phyloP scores from a whole-genome alignment of 2,888 invertebrate genomes.

The Schizaphis graminum region DNA sequence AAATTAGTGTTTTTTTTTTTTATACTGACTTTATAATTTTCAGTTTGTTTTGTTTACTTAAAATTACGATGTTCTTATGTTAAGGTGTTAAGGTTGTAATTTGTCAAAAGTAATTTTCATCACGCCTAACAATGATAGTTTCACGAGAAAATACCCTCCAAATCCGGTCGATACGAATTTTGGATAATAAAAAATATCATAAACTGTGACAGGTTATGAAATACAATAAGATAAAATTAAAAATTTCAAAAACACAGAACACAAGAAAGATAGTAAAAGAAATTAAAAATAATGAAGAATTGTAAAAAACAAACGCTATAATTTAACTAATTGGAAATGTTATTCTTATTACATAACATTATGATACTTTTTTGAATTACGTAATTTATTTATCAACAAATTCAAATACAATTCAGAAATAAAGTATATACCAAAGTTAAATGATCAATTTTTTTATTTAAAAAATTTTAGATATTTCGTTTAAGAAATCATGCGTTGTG shows the following conservation, averaged over 20 bases:
- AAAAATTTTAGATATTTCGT: neutral
- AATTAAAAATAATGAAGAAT: neutral
- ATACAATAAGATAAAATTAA: neutral
- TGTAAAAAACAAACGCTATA: too few relatives aligned
- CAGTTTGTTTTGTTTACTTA: neutral
- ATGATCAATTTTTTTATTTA: neutral
- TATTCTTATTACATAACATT: too few relatives aligned
- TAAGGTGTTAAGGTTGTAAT: neutral
- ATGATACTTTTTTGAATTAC: neutral
- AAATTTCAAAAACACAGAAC: neutral
- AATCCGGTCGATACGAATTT: neutral
- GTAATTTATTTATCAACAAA: neutral
- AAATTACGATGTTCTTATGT: neutral
- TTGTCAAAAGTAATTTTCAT: neutral
- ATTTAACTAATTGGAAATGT: too few relatives aligned
- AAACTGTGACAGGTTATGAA: neutral
- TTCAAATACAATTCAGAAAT: neutral
- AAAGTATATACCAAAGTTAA: neutral
- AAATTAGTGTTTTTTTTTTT: neutral
- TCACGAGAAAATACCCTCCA: too few relatives aligned
- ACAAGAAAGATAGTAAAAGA: neutral
- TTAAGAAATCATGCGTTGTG: neutral
- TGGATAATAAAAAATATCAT: neutral
- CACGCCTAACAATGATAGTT: neutral
- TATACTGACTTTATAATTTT: neutral